Conservation (phyloP, 1,140 invertebrate genomes). For the Drosophila carrolli region DNA sequence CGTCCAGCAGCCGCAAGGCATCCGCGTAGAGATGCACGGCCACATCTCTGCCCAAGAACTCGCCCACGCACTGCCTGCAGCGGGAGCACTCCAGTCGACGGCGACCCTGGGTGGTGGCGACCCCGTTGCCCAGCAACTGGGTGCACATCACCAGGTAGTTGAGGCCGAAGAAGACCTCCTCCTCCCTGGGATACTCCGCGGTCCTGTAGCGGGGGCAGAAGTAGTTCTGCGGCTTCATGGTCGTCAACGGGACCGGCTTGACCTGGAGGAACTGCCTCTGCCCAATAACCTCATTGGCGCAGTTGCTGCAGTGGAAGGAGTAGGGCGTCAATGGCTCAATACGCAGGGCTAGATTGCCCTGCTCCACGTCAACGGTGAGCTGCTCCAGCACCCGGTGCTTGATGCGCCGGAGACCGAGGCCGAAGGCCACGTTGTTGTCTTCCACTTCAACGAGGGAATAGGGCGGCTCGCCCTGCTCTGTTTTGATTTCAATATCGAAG, state of each 20-base stretch:
- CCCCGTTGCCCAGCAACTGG: neutral
- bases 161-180: slow-evolving; percentile 40
- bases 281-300: slow-evolving; percentile 25
- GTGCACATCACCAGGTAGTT: slow-evolving; percentile 44
- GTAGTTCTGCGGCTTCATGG: slow-evolving; percentile 20
- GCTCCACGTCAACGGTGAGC: neutral
- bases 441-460: neutral
- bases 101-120: neutral
- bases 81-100: slow-evolving; percentile 30
- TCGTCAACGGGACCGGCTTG: slow-evolving; percentile 18
- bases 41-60: slow-evolving; percentile 10
- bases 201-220: slow-evolving; percentile 12
- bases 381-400: slow-evolving; percentile 8
- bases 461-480: neutral
- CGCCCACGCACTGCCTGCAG: slow-evolving; percentile 40
- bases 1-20: slow-evolving; percentile 15
- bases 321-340: slow-evolving; percentile 1
- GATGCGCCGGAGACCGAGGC: slow-evolving; percentile 8
- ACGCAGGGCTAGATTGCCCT: slow-evolving; percentile 6
- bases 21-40: slow-evolving; percentile 39
- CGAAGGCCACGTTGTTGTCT: slow-evolving; percentile 15
- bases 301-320: slow-evolving; percentile 43
- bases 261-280: slow-evolving; percentile 16
- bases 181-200: neutral
- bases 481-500: slow-evolving; percentile 24